These are phyloP conservation scores for Pseudeuparius sepicola DNA, from an alignment of 2,888 invertebrate species.

Conservation along the genomic window DNA sequence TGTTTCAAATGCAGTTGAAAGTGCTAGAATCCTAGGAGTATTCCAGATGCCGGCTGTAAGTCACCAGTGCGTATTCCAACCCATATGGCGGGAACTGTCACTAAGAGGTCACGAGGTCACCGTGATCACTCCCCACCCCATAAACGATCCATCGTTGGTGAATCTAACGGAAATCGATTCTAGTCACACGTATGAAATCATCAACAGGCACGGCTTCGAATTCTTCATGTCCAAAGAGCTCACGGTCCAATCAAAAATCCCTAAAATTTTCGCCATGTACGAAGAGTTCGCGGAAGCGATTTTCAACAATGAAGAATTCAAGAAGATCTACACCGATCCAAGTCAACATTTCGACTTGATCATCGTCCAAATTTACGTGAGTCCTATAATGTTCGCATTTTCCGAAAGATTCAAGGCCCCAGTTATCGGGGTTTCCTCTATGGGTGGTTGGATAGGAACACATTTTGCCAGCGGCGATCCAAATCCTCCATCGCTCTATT, in stretches of 20 bases:
- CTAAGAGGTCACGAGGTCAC: constrained; percentile 31
- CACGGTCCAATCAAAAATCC: constrained; percentile 23
- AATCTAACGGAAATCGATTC: constrained; percentile 34
- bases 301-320: constrained; percentile 25
- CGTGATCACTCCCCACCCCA: constrained; percentile 31
- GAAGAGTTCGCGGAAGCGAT: constrained; percentile 24
- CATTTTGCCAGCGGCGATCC: constrained; percentile 29
- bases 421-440: constrained; percentile 27
- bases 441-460: constrained; percentile 26
- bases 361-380: constrained; percentile 27
- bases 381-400: constrained; percentile 26
- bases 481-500: constrained; percentile 27
- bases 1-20: too few species aligned
- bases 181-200: constrained; percentile 23
- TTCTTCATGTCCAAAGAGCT: constrained; percentile 27
- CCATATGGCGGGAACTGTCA: constrained; percentile 30
- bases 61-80: constrained; percentile 40
- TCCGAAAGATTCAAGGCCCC: constrained; percentile 25
- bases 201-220: constrained; percentile 25
- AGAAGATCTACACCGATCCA: constrained; percentile 24
- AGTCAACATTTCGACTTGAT: constrained; percentile 27
- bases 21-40: constrained; percentile 38
- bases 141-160: constrained; percentile 27
- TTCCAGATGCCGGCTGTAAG: constrained; percentile 40
- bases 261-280: constrained; percentile 24